Conservation (phyloP, 2,113 vertebrate species). For the Lanius ludovicianus region DNA sequence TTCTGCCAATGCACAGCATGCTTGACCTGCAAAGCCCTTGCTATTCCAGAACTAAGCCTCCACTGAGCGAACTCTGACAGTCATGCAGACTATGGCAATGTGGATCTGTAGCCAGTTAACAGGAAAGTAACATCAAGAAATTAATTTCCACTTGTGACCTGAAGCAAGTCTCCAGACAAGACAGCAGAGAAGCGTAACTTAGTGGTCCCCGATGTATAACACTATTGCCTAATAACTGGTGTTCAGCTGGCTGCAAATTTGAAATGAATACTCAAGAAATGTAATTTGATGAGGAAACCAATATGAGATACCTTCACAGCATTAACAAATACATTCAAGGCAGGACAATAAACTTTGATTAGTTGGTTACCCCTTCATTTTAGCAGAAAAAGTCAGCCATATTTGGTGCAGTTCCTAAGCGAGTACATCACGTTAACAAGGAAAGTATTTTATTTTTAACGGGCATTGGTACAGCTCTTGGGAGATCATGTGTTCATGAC, state of each 20-base stretch:
- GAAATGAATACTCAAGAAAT: neutral
- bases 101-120: neutral
- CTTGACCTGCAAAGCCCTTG: slow-evolving; percentile 46
- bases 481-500: slow-evolving; percentile 4
- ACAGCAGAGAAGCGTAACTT: neutral
- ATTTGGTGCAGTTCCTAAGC: neutral
- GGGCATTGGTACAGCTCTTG: neutral
- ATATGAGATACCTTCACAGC: neutral
- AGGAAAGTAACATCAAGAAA: neutral
- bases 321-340: neutral
- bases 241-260: neutral
- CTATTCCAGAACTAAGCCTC: slow-evolving; percentile 7
- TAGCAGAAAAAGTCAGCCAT: neutral
- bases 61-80: neutral
- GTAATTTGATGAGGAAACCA: neutral
- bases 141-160: neutral
- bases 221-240: neutral
- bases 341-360: neutral
- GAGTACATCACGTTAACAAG: neutral
- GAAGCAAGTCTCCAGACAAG: neutral
- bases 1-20: slow-evolving; percentile 25
- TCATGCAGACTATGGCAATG: neutral
- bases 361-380: neutral
- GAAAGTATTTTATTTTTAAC: slow-evolving; percentile 1
- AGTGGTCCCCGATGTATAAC: neutral